These are phyloP conservation scores for Engraulis encrasicolus DNA, from an alignment of 2,113 vertebrate species.

Conservation along the genomic window DNA sequence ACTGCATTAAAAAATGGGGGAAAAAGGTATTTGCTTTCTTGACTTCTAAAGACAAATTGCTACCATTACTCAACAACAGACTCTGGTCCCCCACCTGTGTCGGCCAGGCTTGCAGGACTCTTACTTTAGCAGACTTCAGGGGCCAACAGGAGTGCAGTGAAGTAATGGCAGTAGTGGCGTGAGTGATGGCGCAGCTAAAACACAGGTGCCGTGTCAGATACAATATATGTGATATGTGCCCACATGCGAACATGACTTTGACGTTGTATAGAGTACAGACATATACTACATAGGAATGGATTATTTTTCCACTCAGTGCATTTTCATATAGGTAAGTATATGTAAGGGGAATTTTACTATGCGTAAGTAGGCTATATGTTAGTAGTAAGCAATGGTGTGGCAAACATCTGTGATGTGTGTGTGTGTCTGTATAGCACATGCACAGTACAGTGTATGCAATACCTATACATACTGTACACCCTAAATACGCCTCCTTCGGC, in stretches of 20 bases:
- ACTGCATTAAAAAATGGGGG: background rate
- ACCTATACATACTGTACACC: no score
- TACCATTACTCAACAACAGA: background rate
- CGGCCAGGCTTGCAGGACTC: background rate
- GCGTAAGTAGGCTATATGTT: no score
- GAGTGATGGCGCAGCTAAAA: background rate
- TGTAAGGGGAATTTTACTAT: no score
- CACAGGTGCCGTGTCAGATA: background rate
- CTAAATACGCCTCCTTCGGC: no score
- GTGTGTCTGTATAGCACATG: no score
- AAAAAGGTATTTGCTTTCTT: background rate
- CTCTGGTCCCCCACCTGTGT: background rate
- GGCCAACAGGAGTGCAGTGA: background rate
- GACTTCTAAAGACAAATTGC: background rate
- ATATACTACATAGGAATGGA: no score
- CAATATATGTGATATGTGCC: background rate
- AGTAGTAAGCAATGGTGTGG: no score
- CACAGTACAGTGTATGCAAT: no score
- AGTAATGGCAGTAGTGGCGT: background rate
- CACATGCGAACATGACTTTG: background rate
- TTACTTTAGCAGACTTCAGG: background rate
- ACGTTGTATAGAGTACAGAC: background rate
- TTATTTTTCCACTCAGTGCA: no score
- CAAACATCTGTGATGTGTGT: no score
- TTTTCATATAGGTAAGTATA: no score